These are phyloP conservation scores for Phaenicophaeus curvirostris DNA, from an alignment of 2,797 vertebrate species.

Conservation along the genomic window DNA sequence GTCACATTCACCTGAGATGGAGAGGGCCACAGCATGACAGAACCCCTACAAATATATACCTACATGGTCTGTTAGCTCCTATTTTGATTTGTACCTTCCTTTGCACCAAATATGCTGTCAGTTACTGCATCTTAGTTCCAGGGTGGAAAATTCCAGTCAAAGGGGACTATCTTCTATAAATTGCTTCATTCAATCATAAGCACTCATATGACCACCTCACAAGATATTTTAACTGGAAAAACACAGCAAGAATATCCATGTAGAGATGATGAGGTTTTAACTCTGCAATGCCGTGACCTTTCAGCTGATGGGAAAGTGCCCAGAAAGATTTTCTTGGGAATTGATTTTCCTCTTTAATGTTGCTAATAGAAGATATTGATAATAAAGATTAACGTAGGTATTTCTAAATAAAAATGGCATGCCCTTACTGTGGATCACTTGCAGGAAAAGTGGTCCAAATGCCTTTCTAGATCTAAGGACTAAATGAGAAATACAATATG, in stretches of 20 bases:
- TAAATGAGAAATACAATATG: not conserved
- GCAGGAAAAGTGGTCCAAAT: not conserved
- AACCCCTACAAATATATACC: not conserved
- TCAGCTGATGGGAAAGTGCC: not conserved
- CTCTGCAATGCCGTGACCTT: not conserved
- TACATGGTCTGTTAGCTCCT: not conserved
- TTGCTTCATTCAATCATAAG: not conserved
- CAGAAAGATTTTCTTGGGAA: slow-evolving; percentile 2
- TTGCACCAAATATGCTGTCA: not conserved
- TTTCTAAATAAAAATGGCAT: slow-evolving; percentile 8
- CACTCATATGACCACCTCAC: not conserved
- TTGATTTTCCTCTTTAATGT: slow-evolving; percentile 14
- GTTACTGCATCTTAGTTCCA: not conserved
- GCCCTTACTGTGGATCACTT: not conserved
- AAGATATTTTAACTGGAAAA: slow-evolving; percentile 15
- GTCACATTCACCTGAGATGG: rapidly evolving
- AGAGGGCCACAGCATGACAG: not conserved
- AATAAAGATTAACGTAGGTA: slow-evolving; percentile 5
- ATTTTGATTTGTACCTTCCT: not conserved
- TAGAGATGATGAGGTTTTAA: slow-evolving; percentile 3
- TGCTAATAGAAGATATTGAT: slow-evolving; percentile 14
- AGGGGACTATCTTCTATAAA: not conserved
- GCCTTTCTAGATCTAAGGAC: not conserved
- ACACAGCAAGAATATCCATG: not conserved
- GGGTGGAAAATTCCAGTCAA: not conserved